These are phyloP conservation scores for Archips crataeganus DNA, from an alignment of 2,888 invertebrate species.

Conservation along the genomic window DNA sequence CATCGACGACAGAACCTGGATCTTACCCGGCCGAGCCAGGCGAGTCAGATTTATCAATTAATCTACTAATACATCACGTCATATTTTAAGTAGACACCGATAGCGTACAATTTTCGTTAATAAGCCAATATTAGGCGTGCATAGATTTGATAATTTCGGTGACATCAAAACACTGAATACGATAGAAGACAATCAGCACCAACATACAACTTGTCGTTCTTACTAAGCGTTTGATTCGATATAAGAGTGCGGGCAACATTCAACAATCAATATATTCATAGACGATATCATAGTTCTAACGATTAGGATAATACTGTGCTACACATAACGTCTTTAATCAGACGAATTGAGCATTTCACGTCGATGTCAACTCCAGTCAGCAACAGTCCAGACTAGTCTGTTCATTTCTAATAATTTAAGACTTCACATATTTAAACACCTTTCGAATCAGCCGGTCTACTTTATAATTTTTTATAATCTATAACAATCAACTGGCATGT, in stretches of 20 bases:
- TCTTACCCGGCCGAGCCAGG: conserved; percentile 18
- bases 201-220: conserved; percentile 26
- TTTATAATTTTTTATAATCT: conserved; percentile 5
- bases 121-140: conserved; percentile 36
- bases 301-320: conserved; percentile 21
- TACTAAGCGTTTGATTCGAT: conserved; percentile 18
- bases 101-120: conserved; percentile 22
- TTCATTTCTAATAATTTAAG: conserved; percentile 10
- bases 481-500: not conserved
- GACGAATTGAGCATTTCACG: conserved; percentile 32
- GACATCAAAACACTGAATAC: conserved; percentile 20
- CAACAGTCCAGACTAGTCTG: not conserved
- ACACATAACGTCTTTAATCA: conserved; percentile 9
- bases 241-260: conserved; percentile 17
- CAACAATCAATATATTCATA: conserved; percentile 18
- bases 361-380: conserved; percentile 20
- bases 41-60: conserved; percentile 30
- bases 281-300: conserved; percentile 26
- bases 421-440: not conserved
- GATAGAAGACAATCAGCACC: conserved; percentile 33
- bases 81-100: conserved; percentile 38
- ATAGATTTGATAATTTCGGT: conserved; percentile 27
- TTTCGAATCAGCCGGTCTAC: conserved; percentile 5
- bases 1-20: conserved; percentile 16
- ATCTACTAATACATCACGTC: conserved; percentile 19